Percentiles rank a stretch among this genome's conserved stretches.
phyloP scores from a whole-genome alignment of 2,888 invertebrate genomes.

The Trichopria drosophilae region DNA sequence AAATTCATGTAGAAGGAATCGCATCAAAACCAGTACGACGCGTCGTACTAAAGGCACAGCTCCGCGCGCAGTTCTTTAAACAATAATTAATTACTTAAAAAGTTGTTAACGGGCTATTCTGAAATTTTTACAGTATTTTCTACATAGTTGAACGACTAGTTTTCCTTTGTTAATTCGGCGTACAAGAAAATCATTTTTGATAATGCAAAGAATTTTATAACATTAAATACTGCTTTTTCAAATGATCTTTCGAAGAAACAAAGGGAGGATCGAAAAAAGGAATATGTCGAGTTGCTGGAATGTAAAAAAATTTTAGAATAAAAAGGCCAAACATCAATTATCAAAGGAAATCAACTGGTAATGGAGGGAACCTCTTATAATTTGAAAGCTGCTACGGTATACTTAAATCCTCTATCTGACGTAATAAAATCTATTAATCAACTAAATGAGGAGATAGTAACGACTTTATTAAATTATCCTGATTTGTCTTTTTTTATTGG shows the following conservation, averaged over 20 bases:
- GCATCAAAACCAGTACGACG: too few relatives aligned
- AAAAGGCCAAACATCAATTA: conserved; percentile 1
- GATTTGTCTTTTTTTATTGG: not conserved
- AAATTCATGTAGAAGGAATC: too few relatives aligned
- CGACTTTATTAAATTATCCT: not conserved
- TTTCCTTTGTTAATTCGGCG: not conserved
- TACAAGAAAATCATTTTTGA: conserved; percentile 3
- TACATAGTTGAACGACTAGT: too few relatives aligned
- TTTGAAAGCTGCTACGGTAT: not conserved
- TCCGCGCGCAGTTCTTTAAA: too few relatives aligned
- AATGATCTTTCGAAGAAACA: conserved; percentile 5
- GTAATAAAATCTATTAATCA: not conserved
- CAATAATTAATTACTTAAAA: too few relatives aligned
- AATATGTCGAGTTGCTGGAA: not conserved
- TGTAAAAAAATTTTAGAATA: conserved; percentile 2
- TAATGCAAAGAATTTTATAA: conserved; percentile 4
- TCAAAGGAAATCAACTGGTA: not conserved
- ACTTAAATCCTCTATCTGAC: not conserved
- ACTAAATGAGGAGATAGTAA: not conserved
- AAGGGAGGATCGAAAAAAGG: conserved; percentile 4
- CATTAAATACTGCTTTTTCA: not conserved
- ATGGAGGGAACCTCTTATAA: not conserved
- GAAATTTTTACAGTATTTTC: too few relatives aligned
- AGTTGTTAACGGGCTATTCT: too few relatives aligned
- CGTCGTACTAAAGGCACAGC: not conserved